Percentiles rank a stretch among this genome's conserved stretches.
These are phyloP conservation scores for Pantala flavescens DNA, from an alignment of 1,140 invertebrate genomes.

Conservation along the genomic window DNA sequence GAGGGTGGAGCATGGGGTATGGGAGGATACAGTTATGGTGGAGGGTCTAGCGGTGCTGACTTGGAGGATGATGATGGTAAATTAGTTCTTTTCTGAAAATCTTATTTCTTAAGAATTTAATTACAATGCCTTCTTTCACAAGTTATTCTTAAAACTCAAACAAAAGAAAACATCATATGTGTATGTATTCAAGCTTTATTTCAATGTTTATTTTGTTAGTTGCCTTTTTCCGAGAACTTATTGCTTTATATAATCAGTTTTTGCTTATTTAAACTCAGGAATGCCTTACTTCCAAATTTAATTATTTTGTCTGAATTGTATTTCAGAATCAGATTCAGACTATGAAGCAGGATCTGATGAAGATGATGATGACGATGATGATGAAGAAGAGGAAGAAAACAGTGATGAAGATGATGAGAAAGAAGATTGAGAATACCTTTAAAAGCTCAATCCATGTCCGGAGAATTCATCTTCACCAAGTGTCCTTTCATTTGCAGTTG, in stretches of 20 bases:
- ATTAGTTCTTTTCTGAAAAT: background rate
- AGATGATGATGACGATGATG: background rate
- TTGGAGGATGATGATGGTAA: conserved; percentile 27
- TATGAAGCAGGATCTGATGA: background rate
- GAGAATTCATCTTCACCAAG: background rate
- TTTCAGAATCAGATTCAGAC: background rate
- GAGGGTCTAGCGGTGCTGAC: conserved; percentile 26
- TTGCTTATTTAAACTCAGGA: too few relatives aligned
- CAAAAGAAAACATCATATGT: too few relatives aligned
- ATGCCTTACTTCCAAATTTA: too few relatives aligned
- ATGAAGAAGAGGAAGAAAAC: background rate
- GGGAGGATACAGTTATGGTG: conserved; percentile 30
- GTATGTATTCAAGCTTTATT: too few relatives aligned
- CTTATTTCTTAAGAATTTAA: too few relatives aligned
- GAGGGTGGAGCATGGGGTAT: conserved; percentile 39
- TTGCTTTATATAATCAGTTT: too few relatives aligned
- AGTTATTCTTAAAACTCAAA: too few relatives aligned
- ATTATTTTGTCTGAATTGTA: too few relatives aligned
- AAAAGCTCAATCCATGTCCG: background rate
- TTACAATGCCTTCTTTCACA: too few relatives aligned
- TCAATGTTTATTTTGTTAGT: too few relatives aligned
- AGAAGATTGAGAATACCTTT: background rate
- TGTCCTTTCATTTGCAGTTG: background rate
- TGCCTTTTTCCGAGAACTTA: too few relatives aligned
- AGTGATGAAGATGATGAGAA: background rate